phyloP scores from a whole-genome alignment of 1,140 invertebrate genomes.

The Ylistrum balloti region DNA sequence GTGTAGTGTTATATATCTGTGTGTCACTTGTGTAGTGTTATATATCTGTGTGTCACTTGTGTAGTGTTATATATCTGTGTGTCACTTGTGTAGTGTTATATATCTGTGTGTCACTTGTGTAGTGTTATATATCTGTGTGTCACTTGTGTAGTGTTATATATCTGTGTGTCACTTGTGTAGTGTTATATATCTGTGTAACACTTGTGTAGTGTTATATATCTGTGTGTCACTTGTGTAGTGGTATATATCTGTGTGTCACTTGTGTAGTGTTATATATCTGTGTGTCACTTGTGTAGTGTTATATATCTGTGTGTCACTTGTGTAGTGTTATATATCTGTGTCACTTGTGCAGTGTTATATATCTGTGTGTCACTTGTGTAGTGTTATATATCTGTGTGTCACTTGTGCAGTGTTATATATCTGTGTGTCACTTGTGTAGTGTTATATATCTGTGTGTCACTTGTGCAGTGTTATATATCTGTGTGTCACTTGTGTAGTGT shows the following conservation, averaged over 20 bases:
- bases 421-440: conserved; percentile 68
- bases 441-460: too few species aligned
- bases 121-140: background rate
- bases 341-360: too few species aligned
- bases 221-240: too few species aligned
- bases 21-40: conserved; percentile 75
- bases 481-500: conserved; percentile 72
- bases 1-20: background rate
- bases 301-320: background rate
- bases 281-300: too few species aligned
- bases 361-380: conserved; percentile 66
- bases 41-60: too few species aligned
- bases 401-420: too few species aligned
- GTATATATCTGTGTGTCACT: background rate
- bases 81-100: conserved; percentile 77
- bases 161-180: too few species aligned
- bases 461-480: too few species aligned
- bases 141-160: conserved; percentile 79
- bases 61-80: background rate
- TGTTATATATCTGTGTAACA: background rate
- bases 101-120: too few species aligned
- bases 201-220: conserved; percentile 79
- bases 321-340: conserved; percentile 80
- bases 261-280: conserved; percentile 80
- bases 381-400: conserved; percentile 79